Conservation (phyloP, 2,888 invertebrate genomes). For the Mimumesa dahlbomi region DNA sequence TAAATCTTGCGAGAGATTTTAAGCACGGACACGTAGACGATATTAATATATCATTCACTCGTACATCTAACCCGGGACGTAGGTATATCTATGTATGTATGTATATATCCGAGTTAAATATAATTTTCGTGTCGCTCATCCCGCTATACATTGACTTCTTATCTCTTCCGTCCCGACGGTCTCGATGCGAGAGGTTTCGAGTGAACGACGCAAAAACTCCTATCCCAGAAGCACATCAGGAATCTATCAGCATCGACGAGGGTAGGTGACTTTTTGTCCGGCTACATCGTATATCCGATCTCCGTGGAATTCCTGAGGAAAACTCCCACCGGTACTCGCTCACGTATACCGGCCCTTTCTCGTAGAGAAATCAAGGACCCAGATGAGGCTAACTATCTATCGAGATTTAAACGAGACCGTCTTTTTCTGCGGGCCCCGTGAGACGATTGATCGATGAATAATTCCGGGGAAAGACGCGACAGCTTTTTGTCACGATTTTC, state of each 20-base stretch:
- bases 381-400: conserved; percentile 33
- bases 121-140: conserved; percentile 61
- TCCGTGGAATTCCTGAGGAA: conserved; percentile 27
- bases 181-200: conserved; percentile 56
- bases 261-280: conserved; percentile 46
- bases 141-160: conserved; percentile 45
- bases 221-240: conserved; percentile 60
- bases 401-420: conserved; percentile 12
- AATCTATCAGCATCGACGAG: conserved; percentile 68
- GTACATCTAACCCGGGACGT: conserved; percentile 7
- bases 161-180: conserved; percentile 66
- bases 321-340: conserved; percentile 1
- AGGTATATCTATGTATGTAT: conserved; percentile 12
- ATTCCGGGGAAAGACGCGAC: conserved; percentile 1
- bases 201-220: conserved; percentile 55
- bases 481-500: conserved; percentile 4
- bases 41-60: conserved; percentile 38
- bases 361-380: conserved; percentile 21
- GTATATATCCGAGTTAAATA: too few relatives aligned
- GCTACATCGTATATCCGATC: conserved; percentile 24
- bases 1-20: neutral
- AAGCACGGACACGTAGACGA: neutral
- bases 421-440: neutral
- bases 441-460: conserved; percentile 34
- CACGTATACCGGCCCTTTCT: conserved; percentile 6